Evolutionary conservation across 2,113 vertebrate species (phyloP).

Genomic region (Heterocephalus glaber): DNA sequence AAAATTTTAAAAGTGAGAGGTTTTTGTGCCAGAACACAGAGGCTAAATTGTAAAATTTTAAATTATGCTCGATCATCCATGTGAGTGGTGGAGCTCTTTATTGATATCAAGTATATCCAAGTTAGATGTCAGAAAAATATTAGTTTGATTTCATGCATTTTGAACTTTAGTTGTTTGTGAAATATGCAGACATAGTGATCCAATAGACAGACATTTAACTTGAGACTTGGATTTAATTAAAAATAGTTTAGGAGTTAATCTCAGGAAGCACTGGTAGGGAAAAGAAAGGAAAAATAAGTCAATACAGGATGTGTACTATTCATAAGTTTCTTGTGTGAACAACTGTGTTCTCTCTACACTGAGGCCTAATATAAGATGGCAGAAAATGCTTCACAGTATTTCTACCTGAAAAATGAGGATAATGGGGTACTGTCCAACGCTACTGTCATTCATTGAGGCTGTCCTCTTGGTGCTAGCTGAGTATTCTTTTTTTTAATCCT

Average conservation of each 20-base stretch:
- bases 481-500: too few species aligned
- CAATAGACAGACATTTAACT: not conserved
- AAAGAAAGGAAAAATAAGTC: not conserved
- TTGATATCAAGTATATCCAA: not conserved
- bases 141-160: not conserved
- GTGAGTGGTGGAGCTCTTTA: not conserved
- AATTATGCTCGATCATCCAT: fast-evolving
- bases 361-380: not conserved
- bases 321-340: not conserved
- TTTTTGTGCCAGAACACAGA: not conserved
- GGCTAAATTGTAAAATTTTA: not conserved
- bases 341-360: not conserved
- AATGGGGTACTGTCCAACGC: not conserved
- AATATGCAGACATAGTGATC: not conserved
- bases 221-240: not conserved
- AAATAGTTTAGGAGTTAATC: not conserved
- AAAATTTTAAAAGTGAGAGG: not conserved
- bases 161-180: not conserved
- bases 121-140: not conserved
- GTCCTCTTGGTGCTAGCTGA: not conserved
- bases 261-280: not conserved
- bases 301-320: not conserved
- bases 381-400: not conserved
- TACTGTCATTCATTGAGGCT: not conserved
- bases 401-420: not conserved